Evolutionary conservation across 2,888 invertebrate species (phyloP), one percentile per base, ranked within the genome.

Genomic region (Pimpla rufipes): DNA sequence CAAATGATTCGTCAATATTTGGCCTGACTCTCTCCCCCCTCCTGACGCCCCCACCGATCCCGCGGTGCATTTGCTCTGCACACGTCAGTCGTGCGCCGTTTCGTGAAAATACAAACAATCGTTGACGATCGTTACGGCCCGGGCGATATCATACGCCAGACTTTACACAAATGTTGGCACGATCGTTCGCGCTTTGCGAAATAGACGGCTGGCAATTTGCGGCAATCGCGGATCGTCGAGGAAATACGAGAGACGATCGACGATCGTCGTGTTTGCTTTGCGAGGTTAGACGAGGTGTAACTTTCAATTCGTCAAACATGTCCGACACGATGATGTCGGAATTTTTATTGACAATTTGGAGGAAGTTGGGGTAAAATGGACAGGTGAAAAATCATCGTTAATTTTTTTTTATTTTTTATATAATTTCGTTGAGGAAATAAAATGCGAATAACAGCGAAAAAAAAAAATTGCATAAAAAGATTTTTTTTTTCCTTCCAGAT

Each of bases 131-230:
- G 85, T 88, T 86, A 84, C 86, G 29, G 62, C 62, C 80, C 37
- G 50, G 57, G 71, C 71, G 70, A 66, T 85, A 85, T 87, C 87
- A 86, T 84, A 80, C 71, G 79, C 85, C 87, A 90, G 88, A 90
- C 87, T 89, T 89, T 88, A 84, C 85, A 88, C 88, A 89, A 89
- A 89, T 89, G 89, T 85, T 55, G 76, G 62, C 35, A 4, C 1
- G 18, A 37, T 35, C 55, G 71, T 79, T 70, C 37, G 66, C 64
- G n/a, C n/a, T n/a, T n/a, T 77, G 79, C 40, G 73, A 52, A 59
- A 81, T 29, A 47, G 73, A 4, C 29, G 57, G 8, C 8, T 8
- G 6, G 29, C 1, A n/a, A 16, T 59, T 42, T 8, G 29, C 18
- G 7, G 35, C 29, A 16, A 59, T 59, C 29, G 2, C n/a, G 29